Conservation (phyloP, 2,797 vertebrate species). For the Cheirogaleus major region DNA sequence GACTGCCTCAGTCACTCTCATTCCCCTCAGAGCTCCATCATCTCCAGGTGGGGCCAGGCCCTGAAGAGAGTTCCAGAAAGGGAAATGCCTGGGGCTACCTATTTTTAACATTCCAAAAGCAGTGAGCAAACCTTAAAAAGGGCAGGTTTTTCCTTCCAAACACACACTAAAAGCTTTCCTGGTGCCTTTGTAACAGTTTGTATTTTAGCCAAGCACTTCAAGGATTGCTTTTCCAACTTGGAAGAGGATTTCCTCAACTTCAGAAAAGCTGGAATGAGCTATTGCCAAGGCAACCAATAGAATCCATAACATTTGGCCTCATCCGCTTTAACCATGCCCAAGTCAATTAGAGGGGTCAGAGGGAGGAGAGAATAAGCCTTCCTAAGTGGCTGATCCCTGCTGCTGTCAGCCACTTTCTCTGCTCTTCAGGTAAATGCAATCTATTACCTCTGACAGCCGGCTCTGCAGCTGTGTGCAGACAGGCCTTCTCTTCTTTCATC, state of each 20-base stretch:
- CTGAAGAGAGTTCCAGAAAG: background rate
- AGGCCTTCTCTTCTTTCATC: background rate
- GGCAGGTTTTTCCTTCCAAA: background rate
- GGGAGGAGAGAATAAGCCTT: conserved; percentile 2
- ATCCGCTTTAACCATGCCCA: background rate
- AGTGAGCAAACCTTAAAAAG: background rate
- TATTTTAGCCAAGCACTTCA: background rate
- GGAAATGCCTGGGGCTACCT: background rate
- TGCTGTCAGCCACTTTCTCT: background rate
- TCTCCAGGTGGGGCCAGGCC: background rate
- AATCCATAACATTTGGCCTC: background rate
- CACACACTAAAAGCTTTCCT: background rate
- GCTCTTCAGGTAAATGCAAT: background rate
- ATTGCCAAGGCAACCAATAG: conserved; percentile 46
- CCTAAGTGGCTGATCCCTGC: conserved; percentile 19
- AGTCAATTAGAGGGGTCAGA: background rate
- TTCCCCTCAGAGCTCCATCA: background rate
- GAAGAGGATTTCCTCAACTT: conserved; percentile 18
- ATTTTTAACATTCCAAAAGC: background rate
- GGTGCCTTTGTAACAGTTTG: background rate
- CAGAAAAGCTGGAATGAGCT: conserved; percentile 54
- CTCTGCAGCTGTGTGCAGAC: background rate
- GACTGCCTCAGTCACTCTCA: background rate
- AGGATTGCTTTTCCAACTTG: background rate
- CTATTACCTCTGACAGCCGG: background rate